Base-by-base conservation (phyloP, 1,140 invertebrate genomes). In the Leptonema lineaticorne region DNA sequence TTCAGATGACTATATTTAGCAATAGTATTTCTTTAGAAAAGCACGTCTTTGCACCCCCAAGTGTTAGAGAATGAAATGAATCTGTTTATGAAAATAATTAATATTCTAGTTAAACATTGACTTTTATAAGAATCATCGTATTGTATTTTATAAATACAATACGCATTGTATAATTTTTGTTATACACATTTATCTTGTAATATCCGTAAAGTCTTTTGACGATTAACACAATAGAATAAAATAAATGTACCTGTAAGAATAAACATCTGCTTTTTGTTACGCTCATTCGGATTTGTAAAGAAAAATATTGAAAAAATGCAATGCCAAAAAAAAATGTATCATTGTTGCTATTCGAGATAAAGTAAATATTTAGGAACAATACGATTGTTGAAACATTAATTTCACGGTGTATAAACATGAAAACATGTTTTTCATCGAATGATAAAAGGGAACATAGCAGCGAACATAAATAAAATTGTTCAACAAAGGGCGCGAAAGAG, bases 1-100 rank as follows among this genome's bases (percentile, higher is more conserved):
- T n/a, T n/a, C 37, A 11, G 27, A 53, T 14, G 22, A 26, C 50
- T 53, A 53, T 26, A 53, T 53, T 53, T 53, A 53, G 50, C 22
- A 11, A 53, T 26, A 53, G 11, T 22, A 53, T 24, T 53, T 53
- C 8, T 53, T 20, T 26, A 7, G 22, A 53, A 53, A 26, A 41
- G 50, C 24, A 22, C 3, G 8, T 26, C n/a, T 8, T 53, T 7
- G 50, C 50, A 53, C 50, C 50, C 50, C 50, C n/a, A 14, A n/a
- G 5, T n/a, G 50, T 26, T 5, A 53, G 50, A 24, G 22, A n/a
- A 53, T 53, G 22, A 26, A 53, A 22, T 24, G 20, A 14, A 53
- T 16, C 37, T 41, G 16, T 16, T 41, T 41, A 41, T 33, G 16
- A 41, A 41, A 9, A 41, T 41, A 41, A 41, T 16, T 41, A 41